A percentile compares a stretch with the other conserved stretches of the same genome.
phyloP scores from a whole-genome alignment of 2,797 vertebrate species.

The Salmo trutta region DNA sequence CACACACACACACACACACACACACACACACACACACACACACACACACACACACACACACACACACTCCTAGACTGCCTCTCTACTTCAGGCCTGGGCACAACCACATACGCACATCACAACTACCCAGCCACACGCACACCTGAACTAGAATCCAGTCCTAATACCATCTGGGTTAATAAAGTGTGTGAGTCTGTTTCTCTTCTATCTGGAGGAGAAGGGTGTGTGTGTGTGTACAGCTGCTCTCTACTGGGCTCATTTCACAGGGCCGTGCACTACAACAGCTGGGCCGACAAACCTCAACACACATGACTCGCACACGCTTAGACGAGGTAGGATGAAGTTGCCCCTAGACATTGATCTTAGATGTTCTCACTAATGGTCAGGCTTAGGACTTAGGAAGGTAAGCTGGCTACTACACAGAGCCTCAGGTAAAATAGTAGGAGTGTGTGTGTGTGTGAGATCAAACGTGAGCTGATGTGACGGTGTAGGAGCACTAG shows the following conservation, averaged over 20 bases:
- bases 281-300: slow-evolving; percentile 17
- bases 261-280: slow-evolving; percentile 20
- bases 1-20: too few relatives aligned
- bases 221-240: slow-evolving; percentile 24
- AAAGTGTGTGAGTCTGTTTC: slow-evolving; percentile 20
- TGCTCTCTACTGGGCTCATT: slow-evolving; percentile 22
- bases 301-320: slow-evolving; percentile 17
- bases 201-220: slow-evolving; percentile 1
- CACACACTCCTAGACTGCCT: neutral
- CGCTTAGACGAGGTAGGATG: neutral
- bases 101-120: neutral
- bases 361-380: neutral
- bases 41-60: too few relatives aligned
- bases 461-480: neutral
- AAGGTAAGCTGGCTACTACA: neutral
- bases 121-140: neutral
- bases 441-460: neutral
- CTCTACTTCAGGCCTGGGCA: too few relatives aligned
- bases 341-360: neutral
- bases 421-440: neutral
- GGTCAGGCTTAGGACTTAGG: neutral
- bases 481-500: slow-evolving; percentile 12
- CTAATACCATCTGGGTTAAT: slow-evolving; percentile 33
- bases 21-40: too few relatives aligned
- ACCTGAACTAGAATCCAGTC: neutral